These are phyloP conservation scores for Chaetodon trifasciatus DNA, from an alignment of 2,797 vertebrate species.

Conservation along the genomic window DNA sequence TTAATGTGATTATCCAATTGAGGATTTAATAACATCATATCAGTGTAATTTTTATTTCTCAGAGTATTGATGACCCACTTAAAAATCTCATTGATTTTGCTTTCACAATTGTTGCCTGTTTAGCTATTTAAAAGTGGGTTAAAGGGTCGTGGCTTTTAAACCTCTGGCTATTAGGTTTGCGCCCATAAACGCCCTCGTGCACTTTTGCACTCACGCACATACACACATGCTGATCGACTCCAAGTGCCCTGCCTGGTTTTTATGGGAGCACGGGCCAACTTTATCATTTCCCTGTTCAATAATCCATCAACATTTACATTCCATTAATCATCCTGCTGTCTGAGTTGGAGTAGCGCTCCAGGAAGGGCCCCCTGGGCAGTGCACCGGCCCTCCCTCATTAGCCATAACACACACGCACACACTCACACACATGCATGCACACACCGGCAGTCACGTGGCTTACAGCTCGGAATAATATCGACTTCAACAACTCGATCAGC, in stretches of 20 bases:
- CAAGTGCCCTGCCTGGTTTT: conserved; percentile 60
- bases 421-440: conserved; percentile 7
- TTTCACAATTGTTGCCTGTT: conserved; percentile 41
- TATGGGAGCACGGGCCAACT: conserved; percentile 57
- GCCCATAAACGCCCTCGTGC: conserved; percentile 36
- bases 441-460: conserved; percentile 56
- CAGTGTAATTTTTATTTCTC: conserved; percentile 35
- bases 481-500: conserved; percentile 65
- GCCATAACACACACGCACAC: conserved; percentile 27
- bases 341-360: conserved; percentile 66
- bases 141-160: conserved; percentile 61
- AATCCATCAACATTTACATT: conserved; percentile 83
- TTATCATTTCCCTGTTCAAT: conserved; percentile 80
- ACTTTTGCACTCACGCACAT: background rate
- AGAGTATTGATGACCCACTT: conserved; percentile 63
- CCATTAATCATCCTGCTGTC: conserved; percentile 78
- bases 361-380: conserved; percentile 62
- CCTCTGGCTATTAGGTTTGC: conserved; percentile 60
- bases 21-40: conserved; percentile 61
- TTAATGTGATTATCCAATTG: conserved; percentile 61
- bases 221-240: conserved; percentile 32
- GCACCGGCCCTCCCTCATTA: conserved; percentile 69
- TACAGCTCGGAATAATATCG: conserved; percentile 72
- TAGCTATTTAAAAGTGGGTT: conserved; percentile 61
- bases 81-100: conserved; percentile 51